These are phyloP conservation scores for Thamnaconus septentrionalis DNA, from an alignment of 2,113 vertebrate genomes.

Conservation along the genomic window DNA sequence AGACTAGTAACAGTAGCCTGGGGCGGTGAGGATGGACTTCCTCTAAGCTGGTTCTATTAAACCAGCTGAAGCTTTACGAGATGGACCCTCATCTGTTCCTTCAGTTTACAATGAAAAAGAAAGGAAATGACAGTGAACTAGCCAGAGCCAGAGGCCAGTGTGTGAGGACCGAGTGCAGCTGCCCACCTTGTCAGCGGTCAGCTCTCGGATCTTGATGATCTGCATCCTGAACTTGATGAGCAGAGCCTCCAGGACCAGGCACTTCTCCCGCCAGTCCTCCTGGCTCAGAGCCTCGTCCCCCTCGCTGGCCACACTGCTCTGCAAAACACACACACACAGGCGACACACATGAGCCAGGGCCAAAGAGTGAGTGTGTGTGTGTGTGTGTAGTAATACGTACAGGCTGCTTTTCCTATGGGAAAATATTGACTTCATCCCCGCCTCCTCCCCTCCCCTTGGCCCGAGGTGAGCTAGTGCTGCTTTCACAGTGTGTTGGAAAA, in stretches of 20 bases:
- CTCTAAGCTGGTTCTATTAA: too few species aligned
- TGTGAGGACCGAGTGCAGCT: background rate
- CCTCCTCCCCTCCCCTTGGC: background rate
- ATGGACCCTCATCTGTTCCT: too few species aligned
- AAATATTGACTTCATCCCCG: background rate
- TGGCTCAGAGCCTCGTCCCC: constrained; percentile 79
- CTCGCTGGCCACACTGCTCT: constrained; percentile 81
- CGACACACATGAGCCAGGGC: background rate
- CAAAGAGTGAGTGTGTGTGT: background rate
- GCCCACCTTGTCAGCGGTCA: constrained; percentile 94
- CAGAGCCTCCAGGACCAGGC: constrained; percentile 88
- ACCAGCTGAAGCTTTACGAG: too few species aligned
- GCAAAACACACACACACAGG: constrained; percentile 18
- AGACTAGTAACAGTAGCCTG: too few species aligned
- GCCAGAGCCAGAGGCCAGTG: too few species aligned
- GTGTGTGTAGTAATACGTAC: background rate
- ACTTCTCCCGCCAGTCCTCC: constrained; percentile 94
- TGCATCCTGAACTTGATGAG: constrained; percentile 95
- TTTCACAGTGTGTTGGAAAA: too few species aligned
- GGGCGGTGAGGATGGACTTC: too few species aligned
- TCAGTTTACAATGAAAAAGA: too few species aligned
- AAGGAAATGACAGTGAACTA: too few species aligned
- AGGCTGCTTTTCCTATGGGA: constrained; percentile 6
- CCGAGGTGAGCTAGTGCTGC: background rate
- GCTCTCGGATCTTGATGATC: constrained; percentile 92